Percentiles rank a stretch among this genome's conserved stretches.
Conservation (phyloP, 2,113 vertebrate genomes). For the Erpornis zantholeuca region DNA sequence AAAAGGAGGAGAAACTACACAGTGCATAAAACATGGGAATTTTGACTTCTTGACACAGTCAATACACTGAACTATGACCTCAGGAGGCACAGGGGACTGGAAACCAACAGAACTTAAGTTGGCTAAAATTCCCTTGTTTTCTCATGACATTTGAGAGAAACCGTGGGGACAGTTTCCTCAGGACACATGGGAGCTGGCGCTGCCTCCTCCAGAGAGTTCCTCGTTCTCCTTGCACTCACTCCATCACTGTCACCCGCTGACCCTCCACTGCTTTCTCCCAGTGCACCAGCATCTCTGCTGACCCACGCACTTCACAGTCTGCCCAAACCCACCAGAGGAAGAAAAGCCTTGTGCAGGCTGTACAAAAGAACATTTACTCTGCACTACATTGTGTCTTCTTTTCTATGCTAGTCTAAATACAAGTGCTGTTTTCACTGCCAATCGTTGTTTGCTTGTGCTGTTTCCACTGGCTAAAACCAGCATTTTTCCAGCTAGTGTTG, state of each 20-base stretch:
- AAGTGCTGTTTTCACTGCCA: slow-evolving; percentile 43
- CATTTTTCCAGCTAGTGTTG: slow-evolving; percentile 25
- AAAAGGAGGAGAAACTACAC: slow-evolving; percentile 13
- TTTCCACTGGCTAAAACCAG: slow-evolving; percentile 50
- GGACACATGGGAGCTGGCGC: neutral
- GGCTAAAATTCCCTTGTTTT: slow-evolving; percentile 28
- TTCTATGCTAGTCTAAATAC: slow-evolving; percentile 33
- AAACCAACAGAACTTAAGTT: slow-evolving; percentile 33
- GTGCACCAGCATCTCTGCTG: slow-evolving; percentile 10
- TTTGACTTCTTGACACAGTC: slow-evolving; percentile 51
- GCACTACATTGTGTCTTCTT: slow-evolving; percentile 11
- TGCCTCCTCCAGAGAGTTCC: slow-evolving; percentile 32
- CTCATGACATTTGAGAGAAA: slow-evolving; percentile 55
- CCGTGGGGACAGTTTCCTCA: neutral
- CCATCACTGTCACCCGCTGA: slow-evolving; percentile 23
- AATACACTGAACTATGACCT: slow-evolving; percentile 34
- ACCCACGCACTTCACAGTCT: neutral
- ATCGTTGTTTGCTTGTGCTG: slow-evolving; percentile 28
- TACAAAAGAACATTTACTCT: slow-evolving; percentile 34
- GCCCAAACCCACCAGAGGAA: neutral
- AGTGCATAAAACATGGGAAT: slow-evolving; percentile 51
- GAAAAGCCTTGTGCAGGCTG: neutral
- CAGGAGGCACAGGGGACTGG: slow-evolving; percentile 44
- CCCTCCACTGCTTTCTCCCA: slow-evolving; percentile 44
- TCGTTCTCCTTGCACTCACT: neutral